Evolutionary conservation across 2,888 invertebrate genomes (phyloP).

Genomic region (Sphecodes monilicornis): DNA sequence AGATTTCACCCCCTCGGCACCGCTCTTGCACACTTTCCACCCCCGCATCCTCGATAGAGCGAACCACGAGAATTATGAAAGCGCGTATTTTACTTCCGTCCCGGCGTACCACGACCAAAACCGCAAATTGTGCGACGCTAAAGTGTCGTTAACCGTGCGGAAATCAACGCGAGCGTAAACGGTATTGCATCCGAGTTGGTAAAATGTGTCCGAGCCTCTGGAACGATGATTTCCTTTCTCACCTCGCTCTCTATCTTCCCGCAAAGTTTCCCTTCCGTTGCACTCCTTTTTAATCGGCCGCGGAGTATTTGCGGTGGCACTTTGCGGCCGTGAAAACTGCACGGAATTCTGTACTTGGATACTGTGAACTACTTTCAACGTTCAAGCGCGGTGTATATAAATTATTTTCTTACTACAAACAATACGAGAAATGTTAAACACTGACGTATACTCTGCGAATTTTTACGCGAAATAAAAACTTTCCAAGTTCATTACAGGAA

Average conservation of each 20-base stretch:
- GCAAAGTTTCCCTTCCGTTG: not conserved
- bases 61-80: constrained; percentile 62
- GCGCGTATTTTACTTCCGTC: constrained; percentile 43
- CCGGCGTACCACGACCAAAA: not conserved
- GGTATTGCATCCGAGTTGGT: not conserved
- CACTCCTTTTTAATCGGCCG: not conserved
- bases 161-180: constrained; percentile 12
- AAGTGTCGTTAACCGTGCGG: constrained; percentile 17
- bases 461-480: too few species aligned
- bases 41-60: constrained; percentile 1
- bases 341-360: not conserved
- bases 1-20: not conserved
- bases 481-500: too few species aligned
- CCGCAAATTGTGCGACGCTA: constrained; percentile 18
- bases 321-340: not conserved
- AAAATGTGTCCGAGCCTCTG: not conserved
- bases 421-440: too few species aligned
- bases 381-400: not conserved
- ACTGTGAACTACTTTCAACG: not conserved
- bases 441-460: too few species aligned
- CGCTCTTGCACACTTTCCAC: not conserved
- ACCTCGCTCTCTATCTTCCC: not conserved
- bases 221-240: not conserved
- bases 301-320: not conserved
- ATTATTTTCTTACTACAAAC: too few species aligned